These are phyloP conservation scores for Notarius lentiginosus DNA, from an alignment of 2,113 vertebrate species.

Conservation along the genomic window DNA sequence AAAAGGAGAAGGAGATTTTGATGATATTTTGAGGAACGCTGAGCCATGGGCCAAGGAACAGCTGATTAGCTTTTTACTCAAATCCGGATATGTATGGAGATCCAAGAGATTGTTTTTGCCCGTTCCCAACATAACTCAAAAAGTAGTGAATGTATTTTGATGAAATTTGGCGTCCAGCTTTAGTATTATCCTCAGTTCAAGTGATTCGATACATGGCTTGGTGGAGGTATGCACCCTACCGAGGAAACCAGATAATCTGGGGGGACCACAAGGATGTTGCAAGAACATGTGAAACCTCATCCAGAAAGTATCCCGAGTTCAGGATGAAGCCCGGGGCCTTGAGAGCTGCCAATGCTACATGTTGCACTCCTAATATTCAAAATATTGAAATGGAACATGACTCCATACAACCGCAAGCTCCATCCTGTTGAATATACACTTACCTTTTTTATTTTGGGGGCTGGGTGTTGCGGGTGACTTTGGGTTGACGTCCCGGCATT, in stretches of 20 bases:
- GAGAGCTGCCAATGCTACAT: not conserved
- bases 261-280: not conserved
- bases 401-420: not conserved
- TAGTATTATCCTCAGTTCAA: too few relatives aligned
- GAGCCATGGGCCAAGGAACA: too few relatives aligned
- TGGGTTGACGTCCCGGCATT: constrained; percentile 54
- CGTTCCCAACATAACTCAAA: too few relatives aligned
- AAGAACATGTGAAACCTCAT: not conserved
- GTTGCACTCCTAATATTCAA: not conserved
- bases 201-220: too few relatives aligned
- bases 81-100: too few relatives aligned
- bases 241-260: not conserved
- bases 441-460: constrained; percentile 59
- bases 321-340: not conserved
- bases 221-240: too few relatives aligned
- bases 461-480: constrained; percentile 62
- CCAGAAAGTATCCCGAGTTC: not conserved
- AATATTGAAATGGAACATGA: not conserved
- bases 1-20: too few relatives aligned
- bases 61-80: too few relatives aligned
- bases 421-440: not conserved
- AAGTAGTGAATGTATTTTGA: too few relatives aligned
- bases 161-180: too few relatives aligned
- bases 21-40: too few relatives aligned
- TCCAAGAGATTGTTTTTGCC: too few relatives aligned